These are phyloP conservation scores for Apomyelois bistriatella DNA, from an alignment of 2,888 invertebrate genomes.

Conservation along the genomic window DNA sequence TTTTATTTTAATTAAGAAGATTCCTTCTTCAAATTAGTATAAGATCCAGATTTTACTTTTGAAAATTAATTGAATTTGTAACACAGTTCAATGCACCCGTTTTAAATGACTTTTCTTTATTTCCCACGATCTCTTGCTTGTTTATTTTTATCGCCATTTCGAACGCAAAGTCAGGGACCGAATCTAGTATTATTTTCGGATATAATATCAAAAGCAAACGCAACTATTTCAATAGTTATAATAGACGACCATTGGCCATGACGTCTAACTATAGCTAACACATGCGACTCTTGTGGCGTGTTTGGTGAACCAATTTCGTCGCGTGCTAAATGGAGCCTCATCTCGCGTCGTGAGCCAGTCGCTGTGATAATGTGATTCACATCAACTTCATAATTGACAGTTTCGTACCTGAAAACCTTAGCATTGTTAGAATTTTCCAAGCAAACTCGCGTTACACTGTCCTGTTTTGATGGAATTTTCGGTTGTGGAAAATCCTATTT, in stretches of 20 bases:
- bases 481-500: background rate
- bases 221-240: background rate
- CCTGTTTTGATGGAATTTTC: background rate
- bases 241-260: background rate
- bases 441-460: background rate
- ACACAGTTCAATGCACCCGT: no score
- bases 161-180: background rate
- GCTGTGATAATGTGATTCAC: constrained; percentile 27
- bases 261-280: background rate
- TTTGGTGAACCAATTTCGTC: constrained; percentile 8
- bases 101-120: background rate
- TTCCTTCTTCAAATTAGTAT: no score
- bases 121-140: background rate
- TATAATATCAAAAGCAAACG: background rate
- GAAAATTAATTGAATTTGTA: no score
- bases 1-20: no score
- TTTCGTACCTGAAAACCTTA: background rate
- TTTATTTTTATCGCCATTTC: background rate
- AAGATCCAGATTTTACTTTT: no score
- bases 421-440: constrained; percentile 8
- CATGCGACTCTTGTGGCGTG: background rate
- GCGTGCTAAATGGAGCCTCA: constrained; percentile 25
- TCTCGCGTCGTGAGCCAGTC: constrained; percentile 26
- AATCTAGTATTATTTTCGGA: background rate
- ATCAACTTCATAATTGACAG: constrained; percentile 21